Percentiles rank a stretch among this genome's conserved stretches.
Conservation (phyloP, 2,888 invertebrate species). For the Diaperis boleti region DNA sequence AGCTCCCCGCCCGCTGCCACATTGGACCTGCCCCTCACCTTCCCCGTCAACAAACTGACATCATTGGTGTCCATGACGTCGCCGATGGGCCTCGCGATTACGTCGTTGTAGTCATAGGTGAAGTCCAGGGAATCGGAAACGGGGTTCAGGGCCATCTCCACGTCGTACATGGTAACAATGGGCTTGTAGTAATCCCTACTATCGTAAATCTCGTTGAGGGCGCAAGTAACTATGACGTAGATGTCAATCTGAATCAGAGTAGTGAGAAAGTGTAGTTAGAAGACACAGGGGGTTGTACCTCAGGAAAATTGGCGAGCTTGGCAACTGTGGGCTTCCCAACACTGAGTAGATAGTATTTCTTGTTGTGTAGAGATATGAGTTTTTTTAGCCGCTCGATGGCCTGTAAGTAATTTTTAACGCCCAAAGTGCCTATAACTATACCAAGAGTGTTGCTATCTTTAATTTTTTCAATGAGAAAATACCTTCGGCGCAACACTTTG, state of each 20-base stretch:
- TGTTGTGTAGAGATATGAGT: constrained; percentile 80
- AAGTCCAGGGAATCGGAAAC: constrained; percentile 60
- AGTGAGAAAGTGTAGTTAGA: constrained; percentile 49
- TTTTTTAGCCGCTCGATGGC: constrained; percentile 81
- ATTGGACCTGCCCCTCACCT: constrained; percentile 53
- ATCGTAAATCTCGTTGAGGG: constrained; percentile 88
- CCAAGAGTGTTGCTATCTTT: constrained; percentile 91
- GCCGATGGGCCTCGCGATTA: constrained; percentile 67
- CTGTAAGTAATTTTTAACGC: constrained; percentile 82
- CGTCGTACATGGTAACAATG: constrained; percentile 91
- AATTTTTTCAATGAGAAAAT: constrained; percentile 89
- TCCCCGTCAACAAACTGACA: constrained; percentile 82
- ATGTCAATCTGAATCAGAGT: constrained; percentile 80
- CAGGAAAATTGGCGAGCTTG: constrained; percentile 95
- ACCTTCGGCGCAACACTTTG: constrained; percentile 81
- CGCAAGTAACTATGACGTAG: constrained; percentile 92
- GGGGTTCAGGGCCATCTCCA: constrained; percentile 85
- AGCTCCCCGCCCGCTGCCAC: constrained; percentile 45
- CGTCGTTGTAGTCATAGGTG: constrained; percentile 78
- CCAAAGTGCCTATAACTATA: constrained; percentile 91
- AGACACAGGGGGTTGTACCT: constrained; percentile 67
- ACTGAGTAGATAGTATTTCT: constrained; percentile 91
- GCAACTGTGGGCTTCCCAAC: constrained; percentile 95
- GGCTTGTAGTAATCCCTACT: constrained; percentile 90
- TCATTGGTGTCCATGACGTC: constrained; percentile 65